Conservation (phyloP, 2,797 vertebrate genomes). For the Halcyon badia region DNA sequence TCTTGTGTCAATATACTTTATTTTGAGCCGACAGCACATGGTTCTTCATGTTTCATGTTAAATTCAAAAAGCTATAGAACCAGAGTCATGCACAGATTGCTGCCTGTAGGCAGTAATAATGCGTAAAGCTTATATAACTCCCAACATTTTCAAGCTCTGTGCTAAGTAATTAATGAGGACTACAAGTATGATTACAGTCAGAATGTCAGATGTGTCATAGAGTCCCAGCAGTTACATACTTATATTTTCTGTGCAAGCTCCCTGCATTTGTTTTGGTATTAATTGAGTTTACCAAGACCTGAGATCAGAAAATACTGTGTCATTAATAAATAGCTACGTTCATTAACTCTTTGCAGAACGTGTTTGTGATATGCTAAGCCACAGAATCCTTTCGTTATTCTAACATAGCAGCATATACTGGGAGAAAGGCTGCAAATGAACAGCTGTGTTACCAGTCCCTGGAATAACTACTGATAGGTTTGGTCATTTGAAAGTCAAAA, state of each 20-base stretch:
- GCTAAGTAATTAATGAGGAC: neutral
- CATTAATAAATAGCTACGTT: neutral
- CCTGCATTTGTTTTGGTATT: neutral
- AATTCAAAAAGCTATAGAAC: conserved; percentile 7
- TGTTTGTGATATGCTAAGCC: neutral
- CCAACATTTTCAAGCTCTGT: conserved; percentile 11
- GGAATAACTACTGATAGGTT: neutral
- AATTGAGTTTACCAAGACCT: neutral
- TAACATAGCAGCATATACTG: neutral
- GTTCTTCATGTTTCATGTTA: conserved; percentile 7
- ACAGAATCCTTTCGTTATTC: neutral
- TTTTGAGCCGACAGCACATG: conserved; percentile 32
- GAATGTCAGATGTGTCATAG: neutral
- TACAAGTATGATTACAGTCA: neutral
- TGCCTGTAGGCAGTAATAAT: conserved; percentile 37
- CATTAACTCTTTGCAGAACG: neutral
- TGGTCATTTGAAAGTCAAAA: neutral
- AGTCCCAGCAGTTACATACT: neutral
- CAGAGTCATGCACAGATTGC: neutral
- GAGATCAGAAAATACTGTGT: neutral
- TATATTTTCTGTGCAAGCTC: neutral
- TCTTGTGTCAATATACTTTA: neutral
- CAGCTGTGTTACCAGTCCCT: neutral
- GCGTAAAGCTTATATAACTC: conserved; percentile 11
- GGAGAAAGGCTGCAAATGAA: neutral